Percentiles rank a stretch among this genome's conserved stretches.
Evolutionary conservation across 1,140 invertebrate genomes (phyloP).

Genomic region (Zaprionus tsacasi): DNA sequence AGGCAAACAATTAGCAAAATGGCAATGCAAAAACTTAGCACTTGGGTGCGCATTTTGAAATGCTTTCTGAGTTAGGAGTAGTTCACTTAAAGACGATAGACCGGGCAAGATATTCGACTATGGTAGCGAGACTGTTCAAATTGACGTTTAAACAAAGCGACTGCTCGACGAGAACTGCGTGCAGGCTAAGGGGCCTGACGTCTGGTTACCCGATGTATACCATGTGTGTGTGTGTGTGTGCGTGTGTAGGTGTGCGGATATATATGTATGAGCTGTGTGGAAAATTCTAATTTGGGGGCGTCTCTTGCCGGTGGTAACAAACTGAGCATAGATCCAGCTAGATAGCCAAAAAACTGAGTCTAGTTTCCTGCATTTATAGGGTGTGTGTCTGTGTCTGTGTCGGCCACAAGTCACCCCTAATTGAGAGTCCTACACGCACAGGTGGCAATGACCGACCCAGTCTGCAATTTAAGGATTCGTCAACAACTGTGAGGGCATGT

Average conservation of each 20-base stretch:
- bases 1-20: constrained; percentile 79
- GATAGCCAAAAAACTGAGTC: constrained; percentile 37
- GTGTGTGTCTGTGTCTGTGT: constrained; percentile 28
- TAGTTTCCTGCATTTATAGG: constrained; percentile 31
- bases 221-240: neutral
- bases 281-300: constrained; percentile 72
- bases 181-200: constrained; percentile 35
- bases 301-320: constrained; percentile 64
- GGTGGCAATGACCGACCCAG: constrained; percentile 42
- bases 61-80: constrained; percentile 20
- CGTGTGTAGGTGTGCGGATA: constrained; percentile 15
- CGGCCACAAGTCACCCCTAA: constrained; percentile 48
- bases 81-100: neutral
- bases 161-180: constrained; percentile 66
- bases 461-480: constrained; percentile 32
- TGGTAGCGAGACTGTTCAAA: constrained; percentile 31
- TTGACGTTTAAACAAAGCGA: constrained; percentile 67
- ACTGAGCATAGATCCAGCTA: constrained; percentile 41
- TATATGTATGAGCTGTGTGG: constrained; percentile 15
- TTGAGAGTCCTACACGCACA: constrained; percentile 36
- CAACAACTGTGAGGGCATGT: neutral
- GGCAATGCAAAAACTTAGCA: constrained; percentile 74
- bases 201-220: constrained; percentile 4
- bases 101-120: neutral
- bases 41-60: constrained; percentile 73